Base-by-base conservation (phyloP, 30 jellyfish, hydroid and myxozoan species). In the Aurelia aurita region DNA sequence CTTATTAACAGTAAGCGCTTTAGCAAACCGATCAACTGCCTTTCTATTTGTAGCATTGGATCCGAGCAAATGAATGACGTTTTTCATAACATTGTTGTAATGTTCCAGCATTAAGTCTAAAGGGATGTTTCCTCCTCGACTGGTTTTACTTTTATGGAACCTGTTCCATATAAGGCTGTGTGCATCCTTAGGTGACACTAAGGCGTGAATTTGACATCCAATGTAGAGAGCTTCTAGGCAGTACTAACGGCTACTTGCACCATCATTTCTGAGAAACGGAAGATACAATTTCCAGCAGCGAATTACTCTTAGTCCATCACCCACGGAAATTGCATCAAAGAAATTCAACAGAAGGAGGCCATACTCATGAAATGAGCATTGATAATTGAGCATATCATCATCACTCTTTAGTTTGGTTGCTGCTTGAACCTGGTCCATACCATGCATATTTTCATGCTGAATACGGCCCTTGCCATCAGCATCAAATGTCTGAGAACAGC, bases 81-180 rank as follows among this genome's bases (percentile, higher is more conserved):
- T 44, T 22, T 81, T 81, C 27, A 81, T 16, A 2, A 47, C 22
- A 6, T 72, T 31, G 20, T 51, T 66, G 32, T 20, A 45, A 55
- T 81, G 91, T 57, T 81, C 91, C 86, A 69, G 39, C 28, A 57
- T 32, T 10, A 81, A 78, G 76, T 81, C 91, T 10, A 64, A 35
- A 21, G 91, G 86, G 51, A 81, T 81, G 35, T 81, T 81, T 20
- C 86, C 91, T 27, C 75, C 91, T 19, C 29, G 20, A 3, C 91
- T 86, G 3, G n/a, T 67, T 18, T 43, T 25, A 29, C 29, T 63
- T 46, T 80, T 80, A 26, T 25, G 19, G 28, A 32, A 46, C 31
- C 91, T 35, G 58, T 80, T 80, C 91, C 91, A 81, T 2, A 64
- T 47, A 1, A 81, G 22, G 31, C 69, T 32, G 44, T 64, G 60